These are phyloP conservation scores for Neomonachus schauinslandi DNA, from an alignment of 2,113 vertebrate species.

Conservation along the genomic window DNA sequence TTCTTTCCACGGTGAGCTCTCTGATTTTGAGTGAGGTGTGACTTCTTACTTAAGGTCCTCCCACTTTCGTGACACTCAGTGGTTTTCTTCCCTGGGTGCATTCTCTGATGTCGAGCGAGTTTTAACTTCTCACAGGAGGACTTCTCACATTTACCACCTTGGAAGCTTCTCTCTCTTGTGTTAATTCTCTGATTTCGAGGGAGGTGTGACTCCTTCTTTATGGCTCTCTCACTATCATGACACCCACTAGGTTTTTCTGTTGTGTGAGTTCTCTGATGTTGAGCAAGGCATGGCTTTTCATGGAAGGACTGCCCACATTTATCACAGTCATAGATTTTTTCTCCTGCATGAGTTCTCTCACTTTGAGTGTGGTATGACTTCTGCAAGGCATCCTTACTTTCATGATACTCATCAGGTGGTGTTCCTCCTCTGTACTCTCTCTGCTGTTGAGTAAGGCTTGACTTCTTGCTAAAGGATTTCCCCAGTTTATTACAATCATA, in stretches of 20 bases:
- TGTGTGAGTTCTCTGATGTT: constrained; percentile 83
- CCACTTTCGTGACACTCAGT: neutral
- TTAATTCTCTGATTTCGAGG: constrained; percentile 64
- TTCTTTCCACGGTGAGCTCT: constrained; percentile 30
- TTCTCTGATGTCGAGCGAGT: constrained; percentile 83
- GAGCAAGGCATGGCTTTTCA: constrained; percentile 81
- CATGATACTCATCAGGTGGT: neutral
- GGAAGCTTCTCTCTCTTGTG: neutral
- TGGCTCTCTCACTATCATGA: constrained; percentile 53
- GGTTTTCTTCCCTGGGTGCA: fast-evolving
- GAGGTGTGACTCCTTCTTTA: constrained; percentile 60
- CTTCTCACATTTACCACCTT: constrained; percentile 85
- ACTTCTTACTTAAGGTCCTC: neutral
- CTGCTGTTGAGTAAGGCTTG: constrained; percentile 45
- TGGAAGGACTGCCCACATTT: constrained; percentile 87
- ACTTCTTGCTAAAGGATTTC: constrained; percentile 62
- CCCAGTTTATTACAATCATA: neutral
- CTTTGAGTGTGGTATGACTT: constrained; percentile 74
- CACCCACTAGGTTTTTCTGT: constrained; percentile 65
- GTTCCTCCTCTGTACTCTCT: constrained; percentile 28
- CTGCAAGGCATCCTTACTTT: constrained; percentile 61
- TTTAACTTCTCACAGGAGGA: constrained; percentile 86
- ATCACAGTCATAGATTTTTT: constrained; percentile 83
- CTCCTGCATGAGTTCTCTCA: constrained; percentile 81
- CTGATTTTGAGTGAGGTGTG: neutral